These are phyloP conservation scores for Corynorhinus townsendii DNA, from an alignment of 2,113 vertebrate species.

Conservation along the genomic window DNA sequence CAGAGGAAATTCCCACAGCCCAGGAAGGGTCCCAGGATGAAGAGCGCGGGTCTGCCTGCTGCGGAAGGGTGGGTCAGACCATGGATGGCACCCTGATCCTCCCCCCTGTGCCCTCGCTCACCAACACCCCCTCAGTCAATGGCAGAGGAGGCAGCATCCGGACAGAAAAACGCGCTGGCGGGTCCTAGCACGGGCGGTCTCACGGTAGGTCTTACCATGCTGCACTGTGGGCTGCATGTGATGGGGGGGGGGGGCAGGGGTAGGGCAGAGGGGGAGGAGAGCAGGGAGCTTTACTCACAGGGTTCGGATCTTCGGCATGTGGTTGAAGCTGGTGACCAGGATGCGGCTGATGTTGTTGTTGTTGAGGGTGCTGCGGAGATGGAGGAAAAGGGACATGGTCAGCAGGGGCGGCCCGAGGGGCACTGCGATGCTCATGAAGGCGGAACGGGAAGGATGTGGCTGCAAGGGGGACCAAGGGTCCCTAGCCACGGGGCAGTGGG, in stretches of 20 bases:
- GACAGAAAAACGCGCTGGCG: background rate
- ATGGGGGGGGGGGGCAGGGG: rapidly evolving
- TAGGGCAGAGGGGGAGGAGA: too few species aligned
- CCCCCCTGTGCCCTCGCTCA: rapidly evolving
- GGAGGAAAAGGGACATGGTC: constrained; percentile 32
- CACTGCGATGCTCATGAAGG: background rate
- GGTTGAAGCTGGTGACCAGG: constrained; percentile 98
- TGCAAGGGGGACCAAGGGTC: background rate
- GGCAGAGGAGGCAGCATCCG: background rate
- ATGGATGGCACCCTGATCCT: rapidly evolving
- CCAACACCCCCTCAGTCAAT: rapidly evolving
- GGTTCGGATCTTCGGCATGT: constrained; percentile 99
- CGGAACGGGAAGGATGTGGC: rapidly evolving
- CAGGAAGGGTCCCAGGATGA: background rate
- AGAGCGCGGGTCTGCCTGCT: background rate
- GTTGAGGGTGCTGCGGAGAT: constrained; percentile 92
- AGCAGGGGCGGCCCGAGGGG: background rate
- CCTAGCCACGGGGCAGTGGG: background rate
- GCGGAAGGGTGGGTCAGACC: background rate
- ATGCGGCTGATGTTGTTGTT: constrained; percentile 99
- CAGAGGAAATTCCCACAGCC: background rate
- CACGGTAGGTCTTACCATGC: too few species aligned
- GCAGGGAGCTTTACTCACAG: constrained; percentile 87
- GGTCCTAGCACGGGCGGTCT: too few species aligned
- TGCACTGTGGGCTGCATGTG: rapidly evolving